A percentile compares a stretch with the other conserved stretches of the same genome.
Conservation (phyloP, 2,888 invertebrate species). For the Hirtodrosophila duncani region DNA sequence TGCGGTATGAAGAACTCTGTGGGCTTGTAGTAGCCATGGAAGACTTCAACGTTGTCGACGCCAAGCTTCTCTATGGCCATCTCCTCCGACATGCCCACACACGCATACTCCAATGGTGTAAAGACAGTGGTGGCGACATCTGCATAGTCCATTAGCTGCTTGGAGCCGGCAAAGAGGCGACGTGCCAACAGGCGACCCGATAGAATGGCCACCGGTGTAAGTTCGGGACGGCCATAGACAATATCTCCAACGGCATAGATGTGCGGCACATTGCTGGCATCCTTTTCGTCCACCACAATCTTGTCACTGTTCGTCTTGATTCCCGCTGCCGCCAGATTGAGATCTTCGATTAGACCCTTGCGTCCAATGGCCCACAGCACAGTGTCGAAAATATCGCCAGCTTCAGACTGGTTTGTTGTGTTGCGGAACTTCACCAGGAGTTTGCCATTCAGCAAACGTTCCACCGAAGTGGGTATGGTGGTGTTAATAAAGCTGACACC, state of each 20-base stretch:
- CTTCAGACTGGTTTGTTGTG: constrained; percentile 78
- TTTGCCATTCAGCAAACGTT: constrained; percentile 83
- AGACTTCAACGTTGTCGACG: constrained; percentile 89
- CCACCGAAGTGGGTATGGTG: constrained; percentile 84
- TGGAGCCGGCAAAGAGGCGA: constrained; percentile 82
- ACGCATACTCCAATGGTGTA: constrained; percentile 95
- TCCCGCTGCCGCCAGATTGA: constrained; percentile 86
- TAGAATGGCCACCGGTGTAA: constrained; percentile 95
- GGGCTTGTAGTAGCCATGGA: constrained; percentile 95
- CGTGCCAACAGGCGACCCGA: constrained; percentile 91
- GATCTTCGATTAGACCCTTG: constrained; percentile 84
- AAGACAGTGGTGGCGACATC: constrained; percentile 96
- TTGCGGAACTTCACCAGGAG: constrained; percentile 83
- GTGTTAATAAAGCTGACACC: constrained; percentile 87
- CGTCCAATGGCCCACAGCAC: constrained; percentile 91
- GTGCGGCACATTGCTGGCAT: constrained; percentile 90
- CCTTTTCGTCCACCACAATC: constrained; percentile 84
- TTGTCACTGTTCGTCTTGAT: constrained; percentile 84
- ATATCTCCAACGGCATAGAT: constrained; percentile 97
- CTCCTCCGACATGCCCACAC: constrained; percentile 95
- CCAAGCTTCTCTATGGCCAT: constrained; percentile 84
- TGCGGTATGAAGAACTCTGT: constrained; percentile 96
- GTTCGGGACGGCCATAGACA: constrained; percentile 88
- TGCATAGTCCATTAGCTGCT: constrained; percentile 86
- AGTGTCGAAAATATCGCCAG: constrained; percentile 85